Percentiles rank a stretch among this genome's conserved stretches.
Evolutionary conservation across 1,140 invertebrate genomes (phyloP).

Genomic region (Drosophila kohkoa): DNA sequence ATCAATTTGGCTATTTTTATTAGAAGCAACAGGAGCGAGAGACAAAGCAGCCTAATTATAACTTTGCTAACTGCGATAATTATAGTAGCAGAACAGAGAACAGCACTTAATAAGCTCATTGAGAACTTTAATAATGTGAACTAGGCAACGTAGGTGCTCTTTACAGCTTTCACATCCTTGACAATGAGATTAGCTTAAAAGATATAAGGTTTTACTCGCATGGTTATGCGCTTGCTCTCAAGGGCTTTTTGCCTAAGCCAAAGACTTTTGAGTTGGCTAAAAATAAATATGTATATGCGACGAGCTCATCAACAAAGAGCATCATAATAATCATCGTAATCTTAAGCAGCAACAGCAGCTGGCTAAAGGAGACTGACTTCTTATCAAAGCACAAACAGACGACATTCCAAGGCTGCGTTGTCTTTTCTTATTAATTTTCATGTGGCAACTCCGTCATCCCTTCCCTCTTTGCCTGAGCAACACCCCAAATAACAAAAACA

Average conservation of each 20-base stretch:
- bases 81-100: background rate
- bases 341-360: conserved; percentile 8
- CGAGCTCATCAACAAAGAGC: conserved; percentile 29
- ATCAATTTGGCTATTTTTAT: background rate
- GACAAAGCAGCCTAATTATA: background rate
- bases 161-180: background rate
- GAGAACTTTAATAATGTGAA: background rate
- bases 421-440: conserved; percentile 71
- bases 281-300: conserved; percentile 22
- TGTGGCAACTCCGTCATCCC: background rate
- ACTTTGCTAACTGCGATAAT: background rate
- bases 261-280: conserved; percentile 10
- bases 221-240: background rate
- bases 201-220: background rate
- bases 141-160: background rate
- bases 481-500: conserved; percentile 34
- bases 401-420: conserved; percentile 23
- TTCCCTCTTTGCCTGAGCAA: conserved; percentile 8
- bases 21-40: background rate
- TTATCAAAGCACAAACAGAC: conserved; percentile 25
- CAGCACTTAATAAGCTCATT: background rate
- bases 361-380: background rate
- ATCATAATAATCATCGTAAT: conserved; percentile 39
- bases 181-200: background rate
- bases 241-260: background rate